phyloP scores from a whole-genome alignment of 2,888 invertebrate genomes.

The Drosophila maculinotata region DNA sequence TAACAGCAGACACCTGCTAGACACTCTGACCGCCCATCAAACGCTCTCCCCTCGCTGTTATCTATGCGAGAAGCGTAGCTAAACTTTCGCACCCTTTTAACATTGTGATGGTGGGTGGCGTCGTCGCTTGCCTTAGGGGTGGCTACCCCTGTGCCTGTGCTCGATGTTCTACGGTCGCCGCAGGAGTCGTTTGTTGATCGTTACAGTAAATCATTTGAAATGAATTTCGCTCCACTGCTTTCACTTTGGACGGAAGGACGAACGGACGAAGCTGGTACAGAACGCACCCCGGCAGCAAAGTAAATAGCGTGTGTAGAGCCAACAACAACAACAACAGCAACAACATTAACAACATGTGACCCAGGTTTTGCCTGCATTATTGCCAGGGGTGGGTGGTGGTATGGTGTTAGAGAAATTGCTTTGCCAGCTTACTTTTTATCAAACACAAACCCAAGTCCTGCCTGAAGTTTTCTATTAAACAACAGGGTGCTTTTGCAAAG shows the following conservation, averaged over 20 bases:
- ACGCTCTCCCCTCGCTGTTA: constrained; percentile 55
- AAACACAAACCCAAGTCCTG: constrained; percentile 21
- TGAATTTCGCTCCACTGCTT: constrained; percentile 72
- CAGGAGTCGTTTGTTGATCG: constrained; percentile 79
- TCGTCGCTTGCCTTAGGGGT: constrained; percentile 56
- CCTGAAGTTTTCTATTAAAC: constrained; percentile 70
- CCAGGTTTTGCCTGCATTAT: constrained; percentile 12
- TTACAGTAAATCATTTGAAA: constrained; percentile 83
- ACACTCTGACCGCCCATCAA: constrained; percentile 60
- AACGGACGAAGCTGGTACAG: constrained; percentile 1
- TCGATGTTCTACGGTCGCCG: constrained; percentile 45
- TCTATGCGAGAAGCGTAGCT: constrained; percentile 50
- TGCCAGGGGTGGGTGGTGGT: constrained; percentile 32
- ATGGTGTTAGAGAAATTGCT: constrained; percentile 47
- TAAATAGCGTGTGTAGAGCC: constrained; percentile 68
- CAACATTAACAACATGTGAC: constrained; percentile 67
- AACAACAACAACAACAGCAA: constrained; percentile 21
- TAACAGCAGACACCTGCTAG: constrained; percentile 58
- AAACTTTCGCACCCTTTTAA: constrained; percentile 78
- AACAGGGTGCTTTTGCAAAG: constrained; percentile 69
- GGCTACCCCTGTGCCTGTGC: constrained; percentile 24
- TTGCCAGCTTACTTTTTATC: constrained; percentile 48
- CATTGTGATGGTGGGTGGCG: constrained; percentile 15
- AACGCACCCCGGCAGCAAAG: constrained; percentile 50
- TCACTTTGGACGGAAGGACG: constrained; percentile 50